Evolutionary conservation across 2,113 vertebrate genomes (phyloP).

Genomic region (Eurypyga helias): DNA sequence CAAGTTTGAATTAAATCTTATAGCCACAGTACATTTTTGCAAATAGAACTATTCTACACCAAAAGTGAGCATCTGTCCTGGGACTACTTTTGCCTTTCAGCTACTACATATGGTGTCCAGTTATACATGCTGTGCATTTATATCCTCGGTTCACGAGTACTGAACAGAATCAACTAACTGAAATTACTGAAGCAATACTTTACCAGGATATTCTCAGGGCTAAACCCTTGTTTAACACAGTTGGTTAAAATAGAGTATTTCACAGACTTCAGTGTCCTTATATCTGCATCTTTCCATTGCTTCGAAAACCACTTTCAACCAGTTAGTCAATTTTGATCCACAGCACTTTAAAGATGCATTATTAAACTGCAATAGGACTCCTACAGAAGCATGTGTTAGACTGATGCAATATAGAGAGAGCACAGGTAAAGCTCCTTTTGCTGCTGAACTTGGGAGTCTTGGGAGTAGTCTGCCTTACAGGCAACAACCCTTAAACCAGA

Average conservation of each 20-base stretch:
- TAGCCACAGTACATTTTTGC: not conserved
- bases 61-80: not conserved
- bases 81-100: not conserved
- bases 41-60: not conserved
- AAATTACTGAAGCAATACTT: not conserved
- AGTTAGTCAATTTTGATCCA: not conserved
- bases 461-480: not conserved
- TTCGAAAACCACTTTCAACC: not conserved
- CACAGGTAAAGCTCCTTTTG: not conserved
- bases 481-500: not conserved
- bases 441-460: not conserved
- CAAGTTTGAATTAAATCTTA: not conserved
- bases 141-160: not conserved
- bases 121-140: not conserved
- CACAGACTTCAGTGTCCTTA: not conserved
- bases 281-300: not conserved
- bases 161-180: not conserved
- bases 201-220: not conserved
- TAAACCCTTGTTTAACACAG: not conserved
- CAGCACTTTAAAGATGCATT: not conserved
- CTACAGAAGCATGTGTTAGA: not conserved
- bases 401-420: not conserved
- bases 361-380: not conserved
- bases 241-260: not conserved
- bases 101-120: not conserved